phyloP scores from a whole-genome alignment of 2,113 vertebrate species.

The Phrynosoma blainvillii region DNA sequence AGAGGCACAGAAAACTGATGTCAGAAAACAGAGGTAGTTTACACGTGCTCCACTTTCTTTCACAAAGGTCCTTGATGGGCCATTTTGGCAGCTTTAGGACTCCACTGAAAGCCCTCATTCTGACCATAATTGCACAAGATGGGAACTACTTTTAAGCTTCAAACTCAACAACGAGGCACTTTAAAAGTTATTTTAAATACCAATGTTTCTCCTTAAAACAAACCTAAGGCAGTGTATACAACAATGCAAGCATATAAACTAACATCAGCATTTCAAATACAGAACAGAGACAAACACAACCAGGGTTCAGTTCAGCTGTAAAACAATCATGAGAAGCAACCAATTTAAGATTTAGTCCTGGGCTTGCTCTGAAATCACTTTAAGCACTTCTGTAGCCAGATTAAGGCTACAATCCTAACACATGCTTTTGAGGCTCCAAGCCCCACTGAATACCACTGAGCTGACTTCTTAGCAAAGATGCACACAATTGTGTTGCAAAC shows the following conservation, averaged over 20 bases:
- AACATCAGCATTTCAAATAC: background rate
- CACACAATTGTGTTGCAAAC: background rate
- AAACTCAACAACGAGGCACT: background rate
- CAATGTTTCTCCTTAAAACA: background rate
- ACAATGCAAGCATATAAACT: background rate
- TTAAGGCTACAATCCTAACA: background rate
- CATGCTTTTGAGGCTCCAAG: background rate
- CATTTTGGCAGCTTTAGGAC: background rate
- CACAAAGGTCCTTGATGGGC: background rate
- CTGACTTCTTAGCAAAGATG: background rate
- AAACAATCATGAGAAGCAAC: background rate
- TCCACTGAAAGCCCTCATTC: rapidly evolving
- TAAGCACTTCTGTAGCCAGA: background rate
- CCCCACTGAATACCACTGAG: background rate
- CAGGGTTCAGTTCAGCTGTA: background rate
- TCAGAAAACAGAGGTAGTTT: background rate
- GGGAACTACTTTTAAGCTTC: background rate
- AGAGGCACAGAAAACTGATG: background rate
- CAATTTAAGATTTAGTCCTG: background rate
- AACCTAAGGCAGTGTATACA: background rate
- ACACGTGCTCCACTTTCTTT: background rate
- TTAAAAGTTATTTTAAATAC: background rate
- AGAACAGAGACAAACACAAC: background rate
- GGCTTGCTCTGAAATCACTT: background rate
- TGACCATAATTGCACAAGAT: background rate